Evolutionary conservation across 2,888 invertebrate genomes (phyloP).

Genomic region (Tenthredo mesomela): DNA sequence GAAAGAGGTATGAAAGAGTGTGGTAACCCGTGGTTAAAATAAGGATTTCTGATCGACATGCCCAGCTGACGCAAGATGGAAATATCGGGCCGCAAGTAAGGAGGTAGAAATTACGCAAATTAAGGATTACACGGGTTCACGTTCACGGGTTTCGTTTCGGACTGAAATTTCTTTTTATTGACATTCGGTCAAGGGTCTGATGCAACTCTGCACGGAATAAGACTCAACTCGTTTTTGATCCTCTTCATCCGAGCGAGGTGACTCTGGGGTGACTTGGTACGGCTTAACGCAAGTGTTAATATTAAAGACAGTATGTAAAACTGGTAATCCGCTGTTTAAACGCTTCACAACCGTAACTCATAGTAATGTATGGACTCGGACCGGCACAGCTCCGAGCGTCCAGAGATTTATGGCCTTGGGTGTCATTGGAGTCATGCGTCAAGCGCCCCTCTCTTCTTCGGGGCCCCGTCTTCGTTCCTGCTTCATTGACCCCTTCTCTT

Average conservation of each 20-base stretch:
- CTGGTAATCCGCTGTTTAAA: conserved; percentile 76
- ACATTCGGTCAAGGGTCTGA: conserved; percentile 21
- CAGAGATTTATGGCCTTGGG: conserved; percentile 75
- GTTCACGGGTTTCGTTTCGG: conserved; percentile 7
- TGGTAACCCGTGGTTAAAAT: conserved; percentile 39
- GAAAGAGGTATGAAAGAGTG: conserved; percentile 31
- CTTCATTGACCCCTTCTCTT: conserved; percentile 47
- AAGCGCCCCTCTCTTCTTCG: conserved; percentile 59
- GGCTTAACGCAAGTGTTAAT: conserved; percentile 71
- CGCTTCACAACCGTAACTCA: conserved; percentile 76
- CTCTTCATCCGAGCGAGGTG: conserved; percentile 18
- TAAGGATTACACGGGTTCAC: conserved; percentile 42
- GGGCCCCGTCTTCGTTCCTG: conserved; percentile 38
- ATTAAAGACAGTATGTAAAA: conserved; percentile 75
- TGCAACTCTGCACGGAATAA: conserved; percentile 18
- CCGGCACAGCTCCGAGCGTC: conserved; percentile 66
- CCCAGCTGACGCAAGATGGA: conserved; percentile 19
- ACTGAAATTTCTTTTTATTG: conserved; percentile 16
- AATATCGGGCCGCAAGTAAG: not conserved
- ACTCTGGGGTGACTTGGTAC: conserved; percentile 52
- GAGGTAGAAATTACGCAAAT: conserved; percentile 40
- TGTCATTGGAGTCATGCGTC: conserved; percentile 76
- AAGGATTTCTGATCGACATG: conserved; percentile 38
- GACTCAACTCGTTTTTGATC: conserved; percentile 3
- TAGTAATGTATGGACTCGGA: conserved; percentile 74